Conservation (phyloP, 2,113 vertebrate species). For the Cryptotis parvus region DNA sequence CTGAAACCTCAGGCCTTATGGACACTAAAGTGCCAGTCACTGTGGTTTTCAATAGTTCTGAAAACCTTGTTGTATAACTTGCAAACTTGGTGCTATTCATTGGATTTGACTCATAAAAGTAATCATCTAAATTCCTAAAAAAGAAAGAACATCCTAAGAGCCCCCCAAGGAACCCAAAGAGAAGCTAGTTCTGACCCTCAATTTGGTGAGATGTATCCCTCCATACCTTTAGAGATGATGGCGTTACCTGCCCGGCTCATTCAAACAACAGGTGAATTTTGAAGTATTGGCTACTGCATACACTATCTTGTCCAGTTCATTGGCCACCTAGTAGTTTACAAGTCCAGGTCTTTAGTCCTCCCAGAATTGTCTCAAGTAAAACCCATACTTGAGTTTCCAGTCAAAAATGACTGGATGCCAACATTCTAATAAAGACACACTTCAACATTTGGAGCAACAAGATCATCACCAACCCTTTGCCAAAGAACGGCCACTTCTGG, state of each 20-base stretch:
- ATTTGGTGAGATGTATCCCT: not conserved
- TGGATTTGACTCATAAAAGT: not conserved
- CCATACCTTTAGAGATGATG: not conserved
- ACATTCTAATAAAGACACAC: not conserved
- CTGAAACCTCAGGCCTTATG: not conserved
- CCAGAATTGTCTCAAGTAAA: slow-evolving; percentile 6
- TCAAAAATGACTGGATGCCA: slow-evolving; percentile 18
- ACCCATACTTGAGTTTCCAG: no score
- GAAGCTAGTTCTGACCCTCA: slow-evolving; percentile 42
- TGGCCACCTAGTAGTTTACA: slow-evolving; percentile 5
- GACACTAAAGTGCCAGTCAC: not conserved
- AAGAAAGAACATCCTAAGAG: not conserved
- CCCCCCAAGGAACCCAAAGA: not conserved
- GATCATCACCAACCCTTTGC: slow-evolving; percentile 28
- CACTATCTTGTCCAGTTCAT: not conserved
- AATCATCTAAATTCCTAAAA: not conserved
- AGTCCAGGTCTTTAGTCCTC: no score
- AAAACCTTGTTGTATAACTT: not conserved
- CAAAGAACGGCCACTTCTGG: slow-evolving; percentile 34
- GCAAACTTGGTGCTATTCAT: slow-evolving; percentile 11
- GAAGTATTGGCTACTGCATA: not conserved
- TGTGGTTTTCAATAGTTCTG: not conserved
- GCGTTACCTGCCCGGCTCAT: slow-evolving; percentile 9
- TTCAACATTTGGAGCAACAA: slow-evolving; percentile 39
- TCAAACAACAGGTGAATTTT: slow-evolving; percentile 57